Base-by-base conservation (phyloP, 1,140 invertebrate species). In the Condylostylus longicornis region DNA sequence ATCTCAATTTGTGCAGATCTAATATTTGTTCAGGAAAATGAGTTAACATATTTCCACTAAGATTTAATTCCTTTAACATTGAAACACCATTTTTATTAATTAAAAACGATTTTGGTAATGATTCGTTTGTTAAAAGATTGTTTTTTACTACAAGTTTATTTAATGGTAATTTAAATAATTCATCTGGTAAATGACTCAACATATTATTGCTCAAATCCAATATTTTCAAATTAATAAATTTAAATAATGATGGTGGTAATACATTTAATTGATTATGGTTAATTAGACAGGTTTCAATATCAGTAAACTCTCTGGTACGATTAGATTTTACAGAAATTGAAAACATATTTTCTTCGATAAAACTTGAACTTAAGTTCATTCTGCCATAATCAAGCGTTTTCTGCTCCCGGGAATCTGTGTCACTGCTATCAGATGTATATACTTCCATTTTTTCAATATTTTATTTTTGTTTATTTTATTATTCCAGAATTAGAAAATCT, bases 121-220 rank as follows among this genome's bases (percentile, higher is more conserved):
- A 78, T 32, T 80, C 71, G 44, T 83, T 82, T 2, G 72, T 73
- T 7, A 98, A 55, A 32, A 70, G 61, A 62, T 98, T 98, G 53
- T 94, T 89, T 64, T 85, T 86, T 1, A 81, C 82, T 14, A 87
- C 75, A 1, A 97, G 62, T 13, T 72, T 78, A 18, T 68, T 57
- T 17, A 93, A 58, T 6, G 79, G 74, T 42, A 72, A 57, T 18
- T 75, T 65, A 13, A 93, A 67, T 31, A 80, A 68, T 12, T 52
- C 53, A 39, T 89, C 77, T 3, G 84, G 78, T 18, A 96, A 60
- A 31, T 61, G 61, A 7, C 66, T 74, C 2, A 96, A 54, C n/a
- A 75, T 72, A 61, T 94, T 95, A 44, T 79, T 82, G 46, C 87
- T 93, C 13, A 96, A 59, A 59, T 96, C 88, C 38, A 96, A 58